Evolutionary conservation across 2,797 vertebrate species (phyloP).

Genomic region (Sciurus carolinensis): DNA sequence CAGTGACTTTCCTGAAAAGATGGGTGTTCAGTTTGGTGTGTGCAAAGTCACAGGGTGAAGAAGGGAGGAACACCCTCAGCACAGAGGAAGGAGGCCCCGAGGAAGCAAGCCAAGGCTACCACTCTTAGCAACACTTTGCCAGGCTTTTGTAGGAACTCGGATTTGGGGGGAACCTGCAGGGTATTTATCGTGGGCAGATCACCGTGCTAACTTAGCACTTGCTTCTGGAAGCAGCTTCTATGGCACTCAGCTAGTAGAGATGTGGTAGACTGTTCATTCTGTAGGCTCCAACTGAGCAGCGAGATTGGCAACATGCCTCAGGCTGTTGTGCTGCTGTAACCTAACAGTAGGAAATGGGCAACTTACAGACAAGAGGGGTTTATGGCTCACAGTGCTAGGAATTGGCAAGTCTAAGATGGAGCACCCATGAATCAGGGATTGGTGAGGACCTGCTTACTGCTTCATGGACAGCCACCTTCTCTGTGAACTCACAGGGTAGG

Average conservation of each 20-base stretch:
- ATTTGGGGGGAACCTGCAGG: background rate
- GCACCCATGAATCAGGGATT: background rate
- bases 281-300: fast-evolving
- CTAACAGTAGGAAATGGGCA: background rate
- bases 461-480: background rate
- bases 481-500: background rate
- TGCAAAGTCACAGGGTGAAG: background rate
- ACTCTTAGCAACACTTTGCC: background rate
- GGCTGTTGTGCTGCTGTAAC: background rate
- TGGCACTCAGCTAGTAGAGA: fast-evolving
- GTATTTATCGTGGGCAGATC: background rate
- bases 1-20: background rate
- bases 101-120: background rate
- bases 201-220: fast-evolving
- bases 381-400: background rate
- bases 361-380: too few relatives aligned
- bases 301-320: fast-evolving
- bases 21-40: fast-evolving
- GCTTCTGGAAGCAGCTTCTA: background rate
- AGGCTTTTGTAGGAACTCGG: too few relatives aligned
- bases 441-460: background rate
- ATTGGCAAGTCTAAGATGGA: background rate
- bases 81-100: fast-evolving
- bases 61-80: too few relatives aligned
- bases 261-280: fast-evolving